A percentile compares a stretch with the other conserved stretches of the same genome.
phyloP scores from a whole-genome alignment of 2,113 vertebrate species.

The Piaya cayana region DNA sequence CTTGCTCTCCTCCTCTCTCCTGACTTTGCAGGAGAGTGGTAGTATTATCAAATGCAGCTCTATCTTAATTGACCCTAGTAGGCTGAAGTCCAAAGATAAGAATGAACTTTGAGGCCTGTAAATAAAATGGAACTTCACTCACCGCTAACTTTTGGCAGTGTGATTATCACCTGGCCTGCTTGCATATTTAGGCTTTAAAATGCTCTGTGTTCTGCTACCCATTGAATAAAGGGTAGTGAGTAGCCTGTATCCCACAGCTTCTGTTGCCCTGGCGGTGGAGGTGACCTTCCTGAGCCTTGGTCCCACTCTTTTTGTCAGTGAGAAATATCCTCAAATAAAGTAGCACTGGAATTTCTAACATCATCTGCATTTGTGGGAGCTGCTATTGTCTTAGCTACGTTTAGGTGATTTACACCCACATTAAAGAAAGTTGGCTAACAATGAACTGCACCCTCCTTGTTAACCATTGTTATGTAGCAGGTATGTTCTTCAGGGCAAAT shows the following conservation, averaged over 20 bases:
- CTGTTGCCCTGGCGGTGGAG: background rate
- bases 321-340: background rate
- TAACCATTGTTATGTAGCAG: conserved; percentile 1
- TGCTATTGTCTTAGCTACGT: background rate
- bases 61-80: background rate
- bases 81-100: conserved; percentile 46
- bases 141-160: background rate
- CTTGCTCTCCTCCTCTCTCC: background rate
- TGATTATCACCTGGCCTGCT: background rate
- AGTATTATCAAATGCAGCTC: background rate
- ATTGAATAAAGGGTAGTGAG: background rate
- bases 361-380: background rate
- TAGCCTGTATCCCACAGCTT: background rate
- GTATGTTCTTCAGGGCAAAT: background rate
- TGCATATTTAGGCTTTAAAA: background rate
- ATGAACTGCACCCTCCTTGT: background rate
- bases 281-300: background rate
- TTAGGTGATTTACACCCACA: background rate
- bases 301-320: background rate
- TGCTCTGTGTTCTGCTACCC: background rate
- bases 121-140: background rate
- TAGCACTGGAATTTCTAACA: background rate
- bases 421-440: background rate
- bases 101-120: conserved; percentile 33
- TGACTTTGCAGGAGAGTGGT: background rate